phyloP scores from a whole-genome alignment of 2,797 vertebrate species.

The Cossypha heuglini region DNA sequence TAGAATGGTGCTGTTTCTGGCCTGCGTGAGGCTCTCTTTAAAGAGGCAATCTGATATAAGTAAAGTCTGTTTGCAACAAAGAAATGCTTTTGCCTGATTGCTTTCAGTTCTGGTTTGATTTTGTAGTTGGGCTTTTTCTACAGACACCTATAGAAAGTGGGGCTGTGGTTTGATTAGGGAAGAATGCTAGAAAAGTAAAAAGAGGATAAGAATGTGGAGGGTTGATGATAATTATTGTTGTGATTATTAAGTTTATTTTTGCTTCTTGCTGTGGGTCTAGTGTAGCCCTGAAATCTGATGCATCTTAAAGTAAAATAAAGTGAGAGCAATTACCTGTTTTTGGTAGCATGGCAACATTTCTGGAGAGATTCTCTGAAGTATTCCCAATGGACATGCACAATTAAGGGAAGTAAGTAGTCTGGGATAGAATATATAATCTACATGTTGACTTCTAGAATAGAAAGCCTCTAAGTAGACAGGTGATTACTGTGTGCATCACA shows the following conservation, averaged over 20 bases:
- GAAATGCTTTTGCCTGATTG: background rate
- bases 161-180: background rate
- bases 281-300: background rate
- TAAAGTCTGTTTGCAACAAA: background rate
- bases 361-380: background rate
- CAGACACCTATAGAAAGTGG: background rate
- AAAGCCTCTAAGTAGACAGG: constrained; percentile 22
- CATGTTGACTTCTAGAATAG: background rate
- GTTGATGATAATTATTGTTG: background rate
- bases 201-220: background rate
- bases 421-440: background rate
- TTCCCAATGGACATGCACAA: background rate
- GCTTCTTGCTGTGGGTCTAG: background rate
- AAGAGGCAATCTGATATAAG: background rate
- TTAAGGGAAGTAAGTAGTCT: constrained; percentile 23
- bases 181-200: background rate
- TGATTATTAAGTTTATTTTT: background rate
- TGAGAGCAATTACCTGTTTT: background rate
- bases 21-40: background rate
- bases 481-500: constrained; percentile 17
- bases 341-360: background rate
- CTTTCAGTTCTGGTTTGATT: background rate
- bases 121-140: background rate
- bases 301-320: background rate
- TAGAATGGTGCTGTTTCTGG: background rate